Evolutionary conservation across 2,113 vertebrate species (phyloP), one percentile per base, ranked within the genome.

Genomic region (Trematocara unimaculatum): DNA sequence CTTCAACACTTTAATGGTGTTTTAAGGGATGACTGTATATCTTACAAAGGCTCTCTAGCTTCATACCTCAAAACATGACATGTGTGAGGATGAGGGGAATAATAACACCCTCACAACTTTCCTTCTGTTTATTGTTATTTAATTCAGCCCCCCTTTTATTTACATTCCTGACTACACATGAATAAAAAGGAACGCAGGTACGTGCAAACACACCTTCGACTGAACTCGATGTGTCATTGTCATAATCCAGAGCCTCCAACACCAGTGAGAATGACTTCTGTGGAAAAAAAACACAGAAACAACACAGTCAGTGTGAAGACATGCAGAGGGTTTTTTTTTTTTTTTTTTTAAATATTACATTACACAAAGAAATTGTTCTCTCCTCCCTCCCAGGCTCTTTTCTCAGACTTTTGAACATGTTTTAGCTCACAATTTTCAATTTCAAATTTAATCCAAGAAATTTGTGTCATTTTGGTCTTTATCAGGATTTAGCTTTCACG

Each of bases 191-290:
- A 45, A 53, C 5, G 4, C 72, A 56, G 23, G 53, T 33, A 79
- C 29, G 33, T 29, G 84, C 12, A 2, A 23, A 88, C 23, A 78
- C 29, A 84, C 31, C 82, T 60, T 92, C 88, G 95, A 95, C 95
- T 95, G 95, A 56, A 51, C 96, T 90, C 70, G 96, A 88, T 5
- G 95, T 95, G 79, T 94, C 90, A 64, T 96, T 97, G 90, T 95
- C 95, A 9, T 92, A 88, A 82, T 96, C 95, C 90, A 96, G 58
- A 54, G 94, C 96, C 62, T 97, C 96, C 88, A 97, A 92, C 82
- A 97, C 96, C 93, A 97, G 84, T 26, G 96, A 97, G 84, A 97
- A 96, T 3, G 96, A 97, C 88, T 95, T 96, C 97, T 97, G 93
- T 56, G 64, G 38, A 38, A 62, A 78, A 26, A 79, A 1, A 17